Conservation (phyloP, 2,888 invertebrate species). For the Aproaerema taeniolella region DNA sequence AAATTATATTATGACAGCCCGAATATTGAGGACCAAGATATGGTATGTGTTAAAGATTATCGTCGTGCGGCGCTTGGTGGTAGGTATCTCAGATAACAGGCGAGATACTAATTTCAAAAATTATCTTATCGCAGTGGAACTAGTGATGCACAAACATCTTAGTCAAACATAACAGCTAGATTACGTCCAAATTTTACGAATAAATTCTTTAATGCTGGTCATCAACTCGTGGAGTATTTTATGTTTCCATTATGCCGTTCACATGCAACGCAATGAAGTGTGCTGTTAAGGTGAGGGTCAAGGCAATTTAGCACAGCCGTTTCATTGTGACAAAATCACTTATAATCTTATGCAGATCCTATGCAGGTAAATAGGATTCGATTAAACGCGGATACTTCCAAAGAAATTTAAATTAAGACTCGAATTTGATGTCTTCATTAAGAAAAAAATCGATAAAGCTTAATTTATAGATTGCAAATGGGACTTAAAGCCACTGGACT, state of each 20-base stretch:
- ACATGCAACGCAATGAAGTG: no score
- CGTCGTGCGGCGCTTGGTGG: constrained; percentile 33
- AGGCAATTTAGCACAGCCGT: no score
- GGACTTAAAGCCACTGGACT: constrained; percentile 8
- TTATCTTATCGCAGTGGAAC: constrained; percentile 56
- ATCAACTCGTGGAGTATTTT: not conserved
- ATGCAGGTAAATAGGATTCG: no score
- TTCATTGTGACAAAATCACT: no score
- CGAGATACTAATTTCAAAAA: constrained; percentile 55
- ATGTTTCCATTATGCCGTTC: no score
- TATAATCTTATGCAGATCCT: no score
- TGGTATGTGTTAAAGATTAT: constrained; percentile 42
- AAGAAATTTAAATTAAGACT: no score
- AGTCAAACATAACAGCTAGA: constrained; percentile 32
- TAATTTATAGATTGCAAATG: not conserved
- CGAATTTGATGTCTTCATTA: no score
- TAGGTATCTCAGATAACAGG: constrained; percentile 42
- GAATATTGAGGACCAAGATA: constrained; percentile 42
- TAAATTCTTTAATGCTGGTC: constrained; percentile 1
- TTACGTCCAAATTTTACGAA: not conserved
- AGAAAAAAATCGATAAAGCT: not conserved
- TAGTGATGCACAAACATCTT: constrained; percentile 53
- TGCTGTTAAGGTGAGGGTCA: no score
- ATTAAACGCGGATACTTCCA: no score
- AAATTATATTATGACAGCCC: constrained; percentile 30